Evolutionary conservation across 1,140 invertebrate genomes (phyloP).

Genomic region (Nasonia giraulti): DNA sequence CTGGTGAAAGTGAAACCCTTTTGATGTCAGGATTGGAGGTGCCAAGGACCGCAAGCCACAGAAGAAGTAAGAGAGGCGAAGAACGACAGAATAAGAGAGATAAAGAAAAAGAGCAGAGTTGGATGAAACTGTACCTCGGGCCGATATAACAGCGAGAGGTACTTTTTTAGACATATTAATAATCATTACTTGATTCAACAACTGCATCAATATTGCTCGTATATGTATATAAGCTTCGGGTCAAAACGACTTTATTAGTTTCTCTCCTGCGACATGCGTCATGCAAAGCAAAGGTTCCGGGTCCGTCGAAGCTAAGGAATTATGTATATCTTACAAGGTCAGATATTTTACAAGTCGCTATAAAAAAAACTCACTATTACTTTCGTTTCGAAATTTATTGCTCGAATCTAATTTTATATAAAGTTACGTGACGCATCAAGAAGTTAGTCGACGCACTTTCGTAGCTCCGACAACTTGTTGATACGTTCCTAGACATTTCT

Average conservation of each 20-base stretch:
- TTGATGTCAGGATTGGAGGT: constrained; percentile 17
- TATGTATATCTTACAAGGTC: background rate
- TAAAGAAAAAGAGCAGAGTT: constrained; percentile 1
- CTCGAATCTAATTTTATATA: background rate
- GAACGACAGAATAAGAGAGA: constrained; percentile 3
- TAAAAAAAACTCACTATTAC: background rate
- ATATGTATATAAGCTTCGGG: too few relatives aligned
- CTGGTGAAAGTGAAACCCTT: constrained; percentile 43
- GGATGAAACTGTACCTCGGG: background rate
- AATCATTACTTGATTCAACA: background rate
- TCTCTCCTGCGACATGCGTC: constrained; percentile 38
- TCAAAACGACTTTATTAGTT: constrained; percentile 17
- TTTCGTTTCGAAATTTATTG: background rate
- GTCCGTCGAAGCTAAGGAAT: background rate
- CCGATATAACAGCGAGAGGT: background rate
- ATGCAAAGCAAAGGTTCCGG: constrained; percentile 39
- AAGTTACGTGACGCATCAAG: background rate
- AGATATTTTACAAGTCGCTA: background rate
- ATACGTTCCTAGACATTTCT: too few relatives aligned
- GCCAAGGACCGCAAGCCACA: constrained; percentile 42
- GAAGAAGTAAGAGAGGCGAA: constrained; percentile 19
- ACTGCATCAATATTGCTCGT: background rate
- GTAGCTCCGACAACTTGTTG: background rate
- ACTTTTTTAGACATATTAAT: background rate
- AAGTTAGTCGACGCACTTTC: background rate